phyloP scores from a whole-genome alignment of 35 echinoderm and acorn worm species.

The Stichopus chloronotus region DNA sequence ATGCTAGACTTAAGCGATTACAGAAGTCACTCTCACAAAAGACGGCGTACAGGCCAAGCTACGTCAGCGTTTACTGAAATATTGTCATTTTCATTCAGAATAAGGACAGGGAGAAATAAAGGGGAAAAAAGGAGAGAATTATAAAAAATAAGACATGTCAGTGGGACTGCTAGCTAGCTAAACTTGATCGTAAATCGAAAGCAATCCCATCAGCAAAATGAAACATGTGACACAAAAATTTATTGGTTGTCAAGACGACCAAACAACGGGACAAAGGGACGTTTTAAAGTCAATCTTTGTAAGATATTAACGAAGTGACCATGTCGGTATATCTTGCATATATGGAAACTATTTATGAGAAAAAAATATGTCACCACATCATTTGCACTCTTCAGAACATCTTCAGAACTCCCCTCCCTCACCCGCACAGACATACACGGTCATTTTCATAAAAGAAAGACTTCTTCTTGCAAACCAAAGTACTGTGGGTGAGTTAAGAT shows the following conservation, averaged over 20 bases:
- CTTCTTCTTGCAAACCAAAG: too few relatives aligned
- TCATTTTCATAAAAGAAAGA: too few relatives aligned
- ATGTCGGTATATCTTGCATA: not conserved
- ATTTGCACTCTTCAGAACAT: too few relatives aligned
- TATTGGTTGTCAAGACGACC: conserved; percentile 25
- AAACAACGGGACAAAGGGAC: not conserved
- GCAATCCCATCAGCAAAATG: conserved; percentile 34
- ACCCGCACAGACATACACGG: too few relatives aligned
- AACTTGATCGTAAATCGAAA: conserved; percentile 23
- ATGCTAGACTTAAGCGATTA: too few relatives aligned
- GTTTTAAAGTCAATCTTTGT: not conserved
- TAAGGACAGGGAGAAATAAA: not conserved
- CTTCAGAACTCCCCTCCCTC: too few relatives aligned
- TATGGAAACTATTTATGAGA: too few relatives aligned
- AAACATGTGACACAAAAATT: conserved; percentile 49
- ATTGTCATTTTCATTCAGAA: not conserved
- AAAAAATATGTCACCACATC: too few relatives aligned
- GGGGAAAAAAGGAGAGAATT: not conserved
- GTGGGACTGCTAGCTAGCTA: not conserved
- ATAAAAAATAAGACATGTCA: not conserved
- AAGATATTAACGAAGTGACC: not conserved
- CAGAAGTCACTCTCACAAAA: too few relatives aligned
- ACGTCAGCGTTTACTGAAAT: not conserved
- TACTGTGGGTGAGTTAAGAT: too few relatives aligned
- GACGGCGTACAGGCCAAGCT: too few relatives aligned